Conservation (phyloP, 2,888 invertebrate species). For the Polymixis flavicincta region DNA sequence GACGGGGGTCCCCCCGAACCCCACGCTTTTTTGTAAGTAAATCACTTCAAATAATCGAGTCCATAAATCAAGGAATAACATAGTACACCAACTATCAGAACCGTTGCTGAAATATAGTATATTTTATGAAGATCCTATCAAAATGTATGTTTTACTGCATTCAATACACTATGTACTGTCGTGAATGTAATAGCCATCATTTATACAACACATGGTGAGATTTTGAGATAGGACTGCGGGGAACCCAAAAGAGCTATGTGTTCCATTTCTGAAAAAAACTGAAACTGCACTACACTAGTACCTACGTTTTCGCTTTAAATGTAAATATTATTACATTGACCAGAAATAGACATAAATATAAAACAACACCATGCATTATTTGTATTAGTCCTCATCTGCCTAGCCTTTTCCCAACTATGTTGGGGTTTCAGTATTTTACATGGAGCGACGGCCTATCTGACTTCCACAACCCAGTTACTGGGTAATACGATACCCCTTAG, state of each 20-base stretch:
- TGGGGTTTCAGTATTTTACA: no score
- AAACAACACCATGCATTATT: not conserved
- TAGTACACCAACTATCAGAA: not conserved
- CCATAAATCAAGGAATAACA: not conserved
- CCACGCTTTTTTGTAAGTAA: not conserved
- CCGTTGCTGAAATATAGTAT: not conserved
- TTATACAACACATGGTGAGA: constrained; percentile 5
- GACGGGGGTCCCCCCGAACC: no score
- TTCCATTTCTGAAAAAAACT: not conserved
- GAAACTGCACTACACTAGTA: not conserved
- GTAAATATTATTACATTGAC: not conserved
- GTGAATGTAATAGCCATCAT: constrained; percentile 17
- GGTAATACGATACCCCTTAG: no score
- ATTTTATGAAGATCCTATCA: constrained; percentile 33
- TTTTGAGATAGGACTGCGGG: constrained; percentile 22
- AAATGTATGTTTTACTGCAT: constrained; percentile 20
- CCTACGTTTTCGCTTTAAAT: not conserved
- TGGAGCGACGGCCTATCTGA: no score
- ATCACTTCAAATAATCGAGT: not conserved
- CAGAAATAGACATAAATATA: no score
- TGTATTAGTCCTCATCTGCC: no score
- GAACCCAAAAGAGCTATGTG: not conserved
- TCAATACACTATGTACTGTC: not conserved
- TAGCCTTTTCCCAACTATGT: no score
- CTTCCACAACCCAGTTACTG: no score